Conservation (phyloP, 2,113 vertebrate genomes). For the Cephalophus harveyi region DNA sequence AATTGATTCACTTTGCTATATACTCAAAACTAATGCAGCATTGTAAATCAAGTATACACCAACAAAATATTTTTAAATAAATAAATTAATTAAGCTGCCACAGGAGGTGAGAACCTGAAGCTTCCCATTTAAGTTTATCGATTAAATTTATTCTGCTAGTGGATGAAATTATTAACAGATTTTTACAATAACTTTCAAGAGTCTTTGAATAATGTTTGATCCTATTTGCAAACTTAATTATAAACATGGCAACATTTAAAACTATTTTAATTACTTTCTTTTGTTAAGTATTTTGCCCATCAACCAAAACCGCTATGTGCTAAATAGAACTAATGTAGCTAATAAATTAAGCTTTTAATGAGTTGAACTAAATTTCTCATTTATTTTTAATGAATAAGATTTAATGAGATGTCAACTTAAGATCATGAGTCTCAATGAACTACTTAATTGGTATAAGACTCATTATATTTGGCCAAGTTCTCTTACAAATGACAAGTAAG, state of each 20-base stretch:
- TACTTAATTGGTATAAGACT: neutral
- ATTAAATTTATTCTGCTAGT: neutral
- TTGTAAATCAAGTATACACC: neutral
- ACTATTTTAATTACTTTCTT: neutral
- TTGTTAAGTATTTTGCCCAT: neutral
- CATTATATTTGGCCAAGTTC: neutral
- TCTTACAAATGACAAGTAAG: neutral
- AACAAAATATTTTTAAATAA: neutral
- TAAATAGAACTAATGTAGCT: neutral
- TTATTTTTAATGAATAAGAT: neutral
- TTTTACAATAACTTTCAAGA: neutral
- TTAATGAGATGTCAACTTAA: neutral
- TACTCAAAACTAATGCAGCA: accelerated
- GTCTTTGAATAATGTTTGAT: neutral
- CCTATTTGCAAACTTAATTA: neutral
- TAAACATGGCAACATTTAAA: neutral
- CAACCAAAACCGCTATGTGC: neutral
- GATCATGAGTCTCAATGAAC: neutral
- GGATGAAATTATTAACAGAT: neutral
- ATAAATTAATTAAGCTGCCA: neutral
- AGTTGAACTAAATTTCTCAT: neutral
- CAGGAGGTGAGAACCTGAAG: neutral
- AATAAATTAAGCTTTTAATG: neutral
- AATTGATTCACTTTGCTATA: neutral
- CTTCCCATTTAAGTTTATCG: neutral